These are phyloP conservation scores for Paramisgurnus dabryanus DNA, from an alignment of 2,113 vertebrate species.

Conservation along the genomic window DNA sequence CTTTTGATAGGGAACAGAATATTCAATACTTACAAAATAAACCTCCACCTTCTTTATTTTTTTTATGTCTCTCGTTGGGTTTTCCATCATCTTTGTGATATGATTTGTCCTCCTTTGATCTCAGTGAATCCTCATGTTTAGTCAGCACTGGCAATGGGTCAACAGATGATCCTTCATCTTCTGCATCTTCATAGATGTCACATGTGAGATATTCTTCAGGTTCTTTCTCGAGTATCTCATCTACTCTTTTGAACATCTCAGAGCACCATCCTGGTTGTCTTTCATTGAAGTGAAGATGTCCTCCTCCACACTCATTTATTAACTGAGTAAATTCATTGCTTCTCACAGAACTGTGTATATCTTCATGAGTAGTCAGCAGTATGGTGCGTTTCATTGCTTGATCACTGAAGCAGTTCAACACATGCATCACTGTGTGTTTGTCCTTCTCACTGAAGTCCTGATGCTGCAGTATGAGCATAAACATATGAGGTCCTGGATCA, in stretches of 20 bases:
- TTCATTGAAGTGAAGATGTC: background rate
- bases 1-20: too few relatives aligned
- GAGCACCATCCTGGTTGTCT: background rate
- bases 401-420: background rate
- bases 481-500: slow-evolving; percentile 29
- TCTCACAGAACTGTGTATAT: background rate
- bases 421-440: background rate
- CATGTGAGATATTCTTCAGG: background rate
- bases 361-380: background rate
- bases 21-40: too few relatives aligned
- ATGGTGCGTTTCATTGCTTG: background rate
- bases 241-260: background rate
- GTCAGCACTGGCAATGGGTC: background rate
- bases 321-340: background rate
- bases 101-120: background rate
- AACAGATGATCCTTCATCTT: background rate
- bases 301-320: background rate
- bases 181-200: background rate
- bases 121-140: background rate
- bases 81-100: too few relatives aligned
- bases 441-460: background rate
- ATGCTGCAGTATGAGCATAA: background rate
- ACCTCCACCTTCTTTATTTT: too few relatives aligned
- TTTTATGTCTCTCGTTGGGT: too few relatives aligned
- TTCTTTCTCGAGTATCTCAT: slow-evolving; percentile 1